Evolutionary conservation across 2,888 invertebrate species (phyloP).

Genomic region (Troglohyphantes excavatus): DNA sequence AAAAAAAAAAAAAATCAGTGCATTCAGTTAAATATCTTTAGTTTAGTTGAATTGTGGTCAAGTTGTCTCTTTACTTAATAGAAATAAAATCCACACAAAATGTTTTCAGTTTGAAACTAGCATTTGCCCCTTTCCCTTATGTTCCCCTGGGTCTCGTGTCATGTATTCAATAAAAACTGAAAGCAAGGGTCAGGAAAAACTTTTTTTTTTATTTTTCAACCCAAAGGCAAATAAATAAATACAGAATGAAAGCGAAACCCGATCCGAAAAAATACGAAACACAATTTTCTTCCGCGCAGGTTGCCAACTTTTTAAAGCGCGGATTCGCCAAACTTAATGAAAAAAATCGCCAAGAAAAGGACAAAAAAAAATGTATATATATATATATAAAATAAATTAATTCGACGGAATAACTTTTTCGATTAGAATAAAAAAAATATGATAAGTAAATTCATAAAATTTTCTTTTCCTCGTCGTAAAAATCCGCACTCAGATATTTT

Average conservation of each 20-base stretch:
- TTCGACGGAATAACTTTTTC: no score
- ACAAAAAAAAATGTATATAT: no score
- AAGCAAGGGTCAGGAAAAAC: conserved; percentile 51
- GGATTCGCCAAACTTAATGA: not conserved
- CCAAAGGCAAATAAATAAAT: conserved; percentile 65
- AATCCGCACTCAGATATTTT: no score
- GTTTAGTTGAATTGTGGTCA: no score
- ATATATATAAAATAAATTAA: no score
- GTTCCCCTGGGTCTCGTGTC: conserved; percentile 8
- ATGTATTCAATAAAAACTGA: conserved; percentile 60
- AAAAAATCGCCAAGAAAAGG: not conserved
- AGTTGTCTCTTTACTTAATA: not conserved
- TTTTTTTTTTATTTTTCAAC: conserved; percentile 20
- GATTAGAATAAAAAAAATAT: no score
- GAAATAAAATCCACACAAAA: not conserved
- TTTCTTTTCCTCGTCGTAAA: no score
- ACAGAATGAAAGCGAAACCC: conserved; percentile 64
- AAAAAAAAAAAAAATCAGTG: no score
- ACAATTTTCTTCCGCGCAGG: conserved; percentile 36
- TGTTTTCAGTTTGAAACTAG: not conserved
- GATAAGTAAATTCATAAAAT: no score
- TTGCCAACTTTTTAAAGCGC: not conserved
- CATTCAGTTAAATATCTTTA: no score
- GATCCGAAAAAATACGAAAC: conserved; percentile 51
- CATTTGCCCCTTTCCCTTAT: not conserved